Percentiles rank a stretch among this genome's conserved stretches.
Conservation (phyloP, 2,113 vertebrate species). For the Aldabrachelys gigantea region DNA sequence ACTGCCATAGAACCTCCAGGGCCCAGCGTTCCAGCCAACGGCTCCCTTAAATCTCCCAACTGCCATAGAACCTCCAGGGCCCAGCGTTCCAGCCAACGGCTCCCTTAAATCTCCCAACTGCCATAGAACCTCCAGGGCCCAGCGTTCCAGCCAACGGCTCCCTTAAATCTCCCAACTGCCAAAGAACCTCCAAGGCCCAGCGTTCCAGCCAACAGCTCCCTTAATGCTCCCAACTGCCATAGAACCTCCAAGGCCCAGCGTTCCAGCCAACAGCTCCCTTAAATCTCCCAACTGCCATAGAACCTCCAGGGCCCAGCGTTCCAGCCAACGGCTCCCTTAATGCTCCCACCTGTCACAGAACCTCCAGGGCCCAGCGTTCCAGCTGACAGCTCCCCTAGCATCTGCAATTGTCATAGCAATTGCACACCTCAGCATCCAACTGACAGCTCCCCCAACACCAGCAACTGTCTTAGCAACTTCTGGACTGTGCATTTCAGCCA, state of each 20-base stretch:
- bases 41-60: neutral
- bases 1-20: neutral
- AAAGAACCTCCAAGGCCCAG: neutral
- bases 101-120: no score
- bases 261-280: neutral
- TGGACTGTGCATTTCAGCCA: neutral
- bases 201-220: neutral
- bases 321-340: neutral
- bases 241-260: neutral
- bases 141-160: no score
- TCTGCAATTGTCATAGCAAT: neutral
- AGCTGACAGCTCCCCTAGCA: neutral
- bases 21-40: neutral
- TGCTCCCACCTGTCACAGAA: neutral
- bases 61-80: neutral
- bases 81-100: no score
- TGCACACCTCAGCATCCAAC: neutral
- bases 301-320: neutral
- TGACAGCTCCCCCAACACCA: neutral
- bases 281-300: neutral
- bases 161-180: no score
- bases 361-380: neutral
- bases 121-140: no score
- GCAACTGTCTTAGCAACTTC: neutral
- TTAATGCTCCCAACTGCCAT: neutral